Base-by-base conservation (phyloP, 2,888 invertebrate genomes). In the Ecliptopera silaceata region DNA sequence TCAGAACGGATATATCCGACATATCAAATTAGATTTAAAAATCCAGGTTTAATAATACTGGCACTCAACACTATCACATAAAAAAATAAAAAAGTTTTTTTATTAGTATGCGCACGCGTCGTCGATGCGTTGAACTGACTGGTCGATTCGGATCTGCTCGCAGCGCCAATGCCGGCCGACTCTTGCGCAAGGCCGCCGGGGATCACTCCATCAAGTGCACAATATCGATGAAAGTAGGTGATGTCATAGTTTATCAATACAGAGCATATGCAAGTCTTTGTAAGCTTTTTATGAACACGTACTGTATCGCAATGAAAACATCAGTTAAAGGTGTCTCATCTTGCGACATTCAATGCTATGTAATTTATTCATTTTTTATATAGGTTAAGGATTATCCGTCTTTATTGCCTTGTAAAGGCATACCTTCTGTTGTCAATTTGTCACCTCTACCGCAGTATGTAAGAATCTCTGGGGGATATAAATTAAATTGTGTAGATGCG, bases 181-280 rank as follows among this genome's bases (percentile, higher is more conserved):
- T 75, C 79, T 86, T 85, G 74, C 85, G 84, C 86, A 86, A 80
- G 80, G 77, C 70, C 73, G 64, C 65, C 26, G 26, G 74, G 71
- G 71, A 74, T 78, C 78, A 79, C 71, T 48, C 34, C 26, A 47
- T 29, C 48, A 66, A 66, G 51, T 71, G 61, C 63, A 70, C 62
- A 72, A 65, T 69, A 52, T 69, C 62, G 69, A 75, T 68, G 82
- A 86, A 84, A 84, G 83, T 80, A 71, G 56, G 70, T 79, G 77
- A 75, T 77, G 74, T 78, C 77, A 80, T 66, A 67, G 58, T 63
- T 69, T 74, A 75, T 78, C 74, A 72, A 71, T 70, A 61, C 66
- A 68, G 61, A 59, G 47, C 62, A 68, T 50, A 26, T 57, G 38
- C 43, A 56, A 54, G 26, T 51, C 15, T 38, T 12, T 13, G 31